Evolutionary conservation across 2,888 invertebrate species (phyloP).

Genomic region (Leptinotarsa tumamoca): DNA sequence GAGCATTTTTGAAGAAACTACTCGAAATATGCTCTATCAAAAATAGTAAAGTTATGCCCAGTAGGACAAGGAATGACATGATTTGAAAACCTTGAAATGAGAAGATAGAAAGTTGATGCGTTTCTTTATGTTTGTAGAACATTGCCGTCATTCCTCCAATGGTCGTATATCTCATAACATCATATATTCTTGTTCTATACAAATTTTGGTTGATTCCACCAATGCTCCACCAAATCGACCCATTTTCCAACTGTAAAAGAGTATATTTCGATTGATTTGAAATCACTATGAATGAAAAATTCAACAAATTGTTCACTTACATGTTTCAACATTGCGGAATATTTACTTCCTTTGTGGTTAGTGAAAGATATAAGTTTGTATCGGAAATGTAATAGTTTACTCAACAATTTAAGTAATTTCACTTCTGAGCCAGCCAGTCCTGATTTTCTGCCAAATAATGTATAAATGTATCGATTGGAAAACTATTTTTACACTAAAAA

Average conservation of each 20-base stretch:
- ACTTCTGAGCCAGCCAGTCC: conserved; percentile 36
- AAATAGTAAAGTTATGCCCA: neutral
- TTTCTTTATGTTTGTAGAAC: neutral
- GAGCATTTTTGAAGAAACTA: neutral
- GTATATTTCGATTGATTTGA: no score
- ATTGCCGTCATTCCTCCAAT: conserved; percentile 2
- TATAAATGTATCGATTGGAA: neutral
- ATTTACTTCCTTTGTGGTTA: conserved; percentile 25
- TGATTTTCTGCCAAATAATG: neutral
- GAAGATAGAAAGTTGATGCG: neutral
- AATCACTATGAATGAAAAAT: no score
- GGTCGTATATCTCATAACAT: neutral
- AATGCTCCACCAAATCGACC: neutral
- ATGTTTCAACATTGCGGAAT: conserved; percentile 39
- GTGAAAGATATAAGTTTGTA: conserved; percentile 38
- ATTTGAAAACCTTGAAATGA: neutral
- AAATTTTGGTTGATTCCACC: conserved; percentile 6
- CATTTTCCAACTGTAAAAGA: neutral
- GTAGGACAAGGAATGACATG: neutral
- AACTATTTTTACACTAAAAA: no score
- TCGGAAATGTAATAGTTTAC: conserved; percentile 37
- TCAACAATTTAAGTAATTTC: conserved; percentile 24
- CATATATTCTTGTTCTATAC: neutral
- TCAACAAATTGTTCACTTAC: conserved; percentile 28
- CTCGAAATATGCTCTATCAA: neutral